phyloP scores from a whole-genome alignment of 2,113 vertebrate genomes.

The Sitta europaea region DNA sequence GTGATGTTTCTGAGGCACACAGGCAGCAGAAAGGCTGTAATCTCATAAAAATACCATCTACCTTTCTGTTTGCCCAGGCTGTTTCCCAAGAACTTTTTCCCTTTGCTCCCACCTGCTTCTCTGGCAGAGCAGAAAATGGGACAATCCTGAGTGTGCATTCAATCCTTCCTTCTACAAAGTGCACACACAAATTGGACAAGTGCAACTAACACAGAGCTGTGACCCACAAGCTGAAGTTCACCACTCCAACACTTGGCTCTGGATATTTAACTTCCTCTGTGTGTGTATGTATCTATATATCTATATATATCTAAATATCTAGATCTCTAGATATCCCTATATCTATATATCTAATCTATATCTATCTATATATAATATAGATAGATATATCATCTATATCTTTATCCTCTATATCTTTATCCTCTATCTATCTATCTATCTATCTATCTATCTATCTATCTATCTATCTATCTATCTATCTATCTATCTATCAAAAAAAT shows the following conservation, averaged over 20 bases:
- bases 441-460: too few relatives aligned
- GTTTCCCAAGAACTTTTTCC: not conserved
- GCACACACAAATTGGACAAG: not conserved
- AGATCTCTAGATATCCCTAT: too few relatives aligned
- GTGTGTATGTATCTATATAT: rapidly evolving
- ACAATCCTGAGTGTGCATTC: not conserved
- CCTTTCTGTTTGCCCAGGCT: not conserved
- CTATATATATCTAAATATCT: too few relatives aligned
- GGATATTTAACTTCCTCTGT: not conserved
- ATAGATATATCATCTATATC: too few relatives aligned
- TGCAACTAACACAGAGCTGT: not conserved
- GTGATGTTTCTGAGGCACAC: not conserved
- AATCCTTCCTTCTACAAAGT: not conserved
- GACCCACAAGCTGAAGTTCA: not conserved
- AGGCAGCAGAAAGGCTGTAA: not conserved
- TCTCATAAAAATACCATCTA: not conserved
- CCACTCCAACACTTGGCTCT: not conserved
- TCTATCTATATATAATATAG: rapidly evolving
- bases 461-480: too few relatives aligned
- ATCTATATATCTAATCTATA: too few relatives aligned
- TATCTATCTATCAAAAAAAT: rapidly evolving
- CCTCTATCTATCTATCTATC: too few relatives aligned
- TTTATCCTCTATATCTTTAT: too few relatives aligned
- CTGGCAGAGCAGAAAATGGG: not conserved
- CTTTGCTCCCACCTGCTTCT: not conserved